Percentiles rank a stretch among this genome's conserved stretches.
phyloP scores from a whole-genome alignment of 2,113 vertebrate genomes.

The Megaceryle maxima region DNA sequence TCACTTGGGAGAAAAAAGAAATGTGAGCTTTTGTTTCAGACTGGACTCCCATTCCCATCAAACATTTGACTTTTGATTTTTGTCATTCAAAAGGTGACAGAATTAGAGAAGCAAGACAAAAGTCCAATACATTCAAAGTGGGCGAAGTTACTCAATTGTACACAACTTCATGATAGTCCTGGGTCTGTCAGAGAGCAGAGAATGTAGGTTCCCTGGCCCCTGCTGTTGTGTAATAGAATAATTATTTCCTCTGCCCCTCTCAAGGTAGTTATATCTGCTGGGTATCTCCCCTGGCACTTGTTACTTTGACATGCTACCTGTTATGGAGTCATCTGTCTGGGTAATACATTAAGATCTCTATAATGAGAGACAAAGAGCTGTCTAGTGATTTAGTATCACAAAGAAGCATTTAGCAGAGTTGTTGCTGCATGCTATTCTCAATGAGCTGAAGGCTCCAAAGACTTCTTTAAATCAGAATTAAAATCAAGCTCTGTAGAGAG shows the following conservation, averaged over 20 bases:
- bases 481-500: background rate
- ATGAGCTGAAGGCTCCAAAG: background rate
- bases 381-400: background rate
- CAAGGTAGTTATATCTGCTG: background rate
- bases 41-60: background rate
- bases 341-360: background rate
- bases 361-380: background rate
- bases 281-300: background rate
- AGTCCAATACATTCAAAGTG: background rate
- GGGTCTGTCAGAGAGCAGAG: background rate
- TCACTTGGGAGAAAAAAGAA: background rate
- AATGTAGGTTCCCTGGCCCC: background rate
- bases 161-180: rapidly evolving
- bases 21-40: background rate
- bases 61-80: background rate
- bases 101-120: background rate
- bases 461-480: background rate
- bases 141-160: background rate
- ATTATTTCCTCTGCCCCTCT: background rate
- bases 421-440: background rate
- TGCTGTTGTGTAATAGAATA: background rate
- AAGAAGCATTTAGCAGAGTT: background rate
- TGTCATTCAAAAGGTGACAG: background rate
- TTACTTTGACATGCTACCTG: background rate
- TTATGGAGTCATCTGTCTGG: background rate